phyloP scores from a whole-genome alignment of 2,113 vertebrate species.

The Gymnarchus niloticus region DNA sequence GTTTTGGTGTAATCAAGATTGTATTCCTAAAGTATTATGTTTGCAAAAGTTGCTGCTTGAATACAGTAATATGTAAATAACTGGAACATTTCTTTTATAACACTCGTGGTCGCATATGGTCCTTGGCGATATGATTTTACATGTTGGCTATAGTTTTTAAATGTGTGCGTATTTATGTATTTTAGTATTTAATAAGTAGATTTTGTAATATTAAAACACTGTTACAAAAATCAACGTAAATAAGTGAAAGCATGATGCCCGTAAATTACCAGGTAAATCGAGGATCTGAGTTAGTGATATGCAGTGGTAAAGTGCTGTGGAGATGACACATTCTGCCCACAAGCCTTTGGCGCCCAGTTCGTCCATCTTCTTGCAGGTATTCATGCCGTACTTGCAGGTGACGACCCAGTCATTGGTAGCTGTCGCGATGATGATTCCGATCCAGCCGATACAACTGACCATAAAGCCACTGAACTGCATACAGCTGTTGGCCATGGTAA shows the following conservation, averaged over 20 bases:
- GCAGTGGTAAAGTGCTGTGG: slow-evolving; percentile 85
- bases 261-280: slow-evolving; percentile 78
- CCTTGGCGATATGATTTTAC: too few relatives aligned
- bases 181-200: too few relatives aligned
- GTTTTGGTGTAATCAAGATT: not conserved
- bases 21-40: not conserved
- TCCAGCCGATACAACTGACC: slow-evolving; percentile 82
- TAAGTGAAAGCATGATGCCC: not conserved
- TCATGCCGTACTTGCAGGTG: slow-evolving; percentile 83
- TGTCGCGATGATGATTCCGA: slow-evolving; percentile 81
- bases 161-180: not conserved
- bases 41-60: not conserved
- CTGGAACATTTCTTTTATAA: not conserved
- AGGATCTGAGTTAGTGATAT: slow-evolving; percentile 83
- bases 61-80: not conserved
- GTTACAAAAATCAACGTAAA: not conserved
- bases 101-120: not conserved
- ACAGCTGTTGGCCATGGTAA: slow-evolving; percentile 80
- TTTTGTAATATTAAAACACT: too few relatives aligned
- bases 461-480: slow-evolving; percentile 81
- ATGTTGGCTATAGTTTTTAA: not conserved
- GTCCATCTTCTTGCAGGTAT: slow-evolving; percentile 88
- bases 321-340: slow-evolving; percentile 91
- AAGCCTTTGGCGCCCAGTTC: slow-evolving; percentile 83
- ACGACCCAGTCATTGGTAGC: slow-evolving; percentile 92